Base-by-base conservation (phyloP, 1,140 invertebrate genomes). In the Anthonomus grandis region DNA sequence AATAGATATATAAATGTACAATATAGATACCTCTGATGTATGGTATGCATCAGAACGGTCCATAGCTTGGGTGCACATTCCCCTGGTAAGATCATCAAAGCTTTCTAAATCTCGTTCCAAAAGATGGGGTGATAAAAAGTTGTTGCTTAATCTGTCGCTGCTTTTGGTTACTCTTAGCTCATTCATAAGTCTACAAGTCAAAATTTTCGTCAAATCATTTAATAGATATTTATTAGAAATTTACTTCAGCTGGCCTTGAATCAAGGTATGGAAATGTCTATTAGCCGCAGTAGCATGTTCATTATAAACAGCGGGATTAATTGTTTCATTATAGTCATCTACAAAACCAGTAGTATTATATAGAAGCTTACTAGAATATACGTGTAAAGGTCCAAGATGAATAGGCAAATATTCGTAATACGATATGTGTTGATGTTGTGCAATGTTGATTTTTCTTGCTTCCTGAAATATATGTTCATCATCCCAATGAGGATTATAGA, bases 381-480 rank as follows among this genome's bases (percentile, higher is more conserved):
- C 81, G 66, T 87, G 85, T 44, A 87, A 78, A 2, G 67, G 62
- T 4, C 86, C 85, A 37, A 90, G 75, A 48, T 93, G 83, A 46
- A 90, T 84, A 3, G 91, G 91, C 10, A 94, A 71, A 79, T 86
- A 93, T 73, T 94, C 90, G 61, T 88, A 87, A 66, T 91, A 95
- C 21, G 85, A 83, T 25, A 95, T 89, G 13, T 90, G 82, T 72
- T 95, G 90, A 66, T 89, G 80, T 67, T 88, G 77, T 1, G 87
- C 91, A 31, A 85, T 85, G 47, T 79, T 74, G 44, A 96, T 91
- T 59, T 84, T 81, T 50, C 93, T 78, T 0, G 90, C 79, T 75
- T 96, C 93, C 72, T 97, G 93, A 75, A 86, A 95, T 2, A 90
- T 71, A 0, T 79, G 87, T 70, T 94, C 90, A 67, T 95, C 92